Evolutionary conservation across 23 tunicate genomes (phyloP).

Genomic region (Halocynthia aurantium): DNA sequence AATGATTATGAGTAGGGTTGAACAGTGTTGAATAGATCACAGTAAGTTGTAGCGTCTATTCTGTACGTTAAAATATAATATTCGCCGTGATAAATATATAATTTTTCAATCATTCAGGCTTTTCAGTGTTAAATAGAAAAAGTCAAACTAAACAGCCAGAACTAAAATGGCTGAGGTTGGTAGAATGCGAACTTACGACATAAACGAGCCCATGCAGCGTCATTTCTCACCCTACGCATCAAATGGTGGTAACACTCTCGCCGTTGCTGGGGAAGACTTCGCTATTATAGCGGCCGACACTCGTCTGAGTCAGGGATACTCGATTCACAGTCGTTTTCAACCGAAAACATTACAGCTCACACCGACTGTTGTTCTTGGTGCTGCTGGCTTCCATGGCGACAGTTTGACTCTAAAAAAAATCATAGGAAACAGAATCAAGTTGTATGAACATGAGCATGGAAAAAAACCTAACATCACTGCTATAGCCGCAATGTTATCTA

Average conservation of each 20-base stretch:
- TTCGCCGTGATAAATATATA: no score
- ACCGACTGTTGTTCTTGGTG: slow-evolving; percentile 66
- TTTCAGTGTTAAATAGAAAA: no score
- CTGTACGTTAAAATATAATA: no score
- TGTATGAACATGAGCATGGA: slow-evolving; percentile 92
- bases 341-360: slow-evolving; percentile 79
- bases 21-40: no score
- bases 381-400: slow-evolving; percentile 96
- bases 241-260: slow-evolving; percentile 94
- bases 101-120: no score
- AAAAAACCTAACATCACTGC: slow-evolving; percentile 77
- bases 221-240: slow-evolving; percentile 87
- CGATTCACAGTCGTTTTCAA: slow-evolving; percentile 79
- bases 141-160: no score
- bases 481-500: slow-evolving; percentile 91
- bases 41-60: no score
- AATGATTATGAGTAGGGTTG: no score
- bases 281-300: slow-evolving; percentile 93
- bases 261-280: slow-evolving; percentile 96
- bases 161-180: slow-evolving; percentile 1
- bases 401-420: slow-evolving; percentile 66
- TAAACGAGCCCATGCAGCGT: slow-evolving; percentile 34
- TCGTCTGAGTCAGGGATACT: slow-evolving; percentile 80
- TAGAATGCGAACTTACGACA: slow-evolving; percentile 11
- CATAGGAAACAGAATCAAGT: slow-evolving; percentile 55